Evolutionary conservation across 2,797 vertebrate species (phyloP), one percentile per base, ranked within the genome.

Genomic region (Melanotaenia boesemani): DNA sequence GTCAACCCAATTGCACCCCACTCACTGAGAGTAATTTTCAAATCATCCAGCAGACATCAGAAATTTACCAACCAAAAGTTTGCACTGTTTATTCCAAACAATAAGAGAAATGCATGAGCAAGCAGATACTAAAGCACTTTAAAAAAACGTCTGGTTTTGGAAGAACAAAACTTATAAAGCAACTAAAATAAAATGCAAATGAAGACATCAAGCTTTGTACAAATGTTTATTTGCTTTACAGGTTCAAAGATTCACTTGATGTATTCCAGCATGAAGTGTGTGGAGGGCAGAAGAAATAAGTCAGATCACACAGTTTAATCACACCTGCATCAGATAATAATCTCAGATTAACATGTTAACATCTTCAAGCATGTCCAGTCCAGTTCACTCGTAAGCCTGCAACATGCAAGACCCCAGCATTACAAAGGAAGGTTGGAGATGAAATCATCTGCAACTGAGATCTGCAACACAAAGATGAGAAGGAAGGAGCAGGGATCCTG

Each of bases 61-160:
- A 48, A 46, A 22, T 5, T 30, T 30, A 30, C 28, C 28, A 30
- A 63, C 5, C 20, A 30, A 30, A 22, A 18, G 50, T 34, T 46
- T 30, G 15, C 26, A 4, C 6, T n/a, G 36, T 79, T 63, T 67
- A 39, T 50, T 13, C 44, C 28, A 30, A 30, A 30, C 28, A 30
- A 30, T 30, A 30, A 30, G 32, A 39, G 24, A 22, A 37, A 58
- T 46, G 52, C 55, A 63, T 0, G 8, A 18, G n/a, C n/a, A 66
- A 50, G n/a, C 39, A 62, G 52, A 56, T 13, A 44, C 50, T 65
- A 1, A 76, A 81, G 56, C 12, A 32, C 2, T 52, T 70, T 73
- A 70, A 84, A 71, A 66, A 73, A 55, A 63, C n/a, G 79, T 5
- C 34, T 34, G 34, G 34, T 34, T 8, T 8, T 34, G 34, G 34